Evolutionary conservation across 2,113 vertebrate species (phyloP), one percentile per base, ranked within the genome.

Genomic region (Pachypanchax playfairii): DNA sequence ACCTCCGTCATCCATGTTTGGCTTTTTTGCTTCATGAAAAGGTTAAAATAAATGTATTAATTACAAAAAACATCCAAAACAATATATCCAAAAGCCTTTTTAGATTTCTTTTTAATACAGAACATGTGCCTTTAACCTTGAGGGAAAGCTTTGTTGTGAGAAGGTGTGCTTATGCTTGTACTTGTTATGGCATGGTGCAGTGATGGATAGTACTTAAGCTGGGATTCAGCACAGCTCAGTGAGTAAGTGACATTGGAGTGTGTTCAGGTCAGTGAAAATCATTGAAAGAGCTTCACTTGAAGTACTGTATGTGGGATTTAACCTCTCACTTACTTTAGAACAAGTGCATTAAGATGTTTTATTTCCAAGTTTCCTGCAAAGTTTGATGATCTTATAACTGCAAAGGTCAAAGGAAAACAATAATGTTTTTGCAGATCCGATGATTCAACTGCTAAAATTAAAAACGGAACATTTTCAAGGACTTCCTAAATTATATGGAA

Each of bases 181-280:
- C 70, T 76, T 50, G 21, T 64, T 38, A 65, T 61, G 20, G 4
- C 49, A 21, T 38, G 1, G 24, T 36, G 36, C 20, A 55, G 13
- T 52, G 64, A 72, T 33, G 38, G 22, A 54, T 65, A 12, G 60
- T 48, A 33, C 52, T 66, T 70, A 54, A 56, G 17, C 22, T 61
- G 39, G 39, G 15, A 62, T 69, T 57, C 42, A 46, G 42, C 29
- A 46, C 41, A 69, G 55, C 35, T 65, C 52, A 41, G 52, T 58
- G 59, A 62, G 28, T 58, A 50, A 61, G 65, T 65, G 50, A 25
- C 49, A 35, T 61, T 52, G 65, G 54, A 56, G 47, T 65, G 55
- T 56, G 42, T 73, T 59, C 35, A 55, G 57, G 52, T 70, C 74
- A 64, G 31, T 47, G 35, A 53, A 71, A 69, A 47, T 59, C 4